Conservation (phyloP, 2,797 vertebrate genomes). For the Crax fasciolata region DNA sequence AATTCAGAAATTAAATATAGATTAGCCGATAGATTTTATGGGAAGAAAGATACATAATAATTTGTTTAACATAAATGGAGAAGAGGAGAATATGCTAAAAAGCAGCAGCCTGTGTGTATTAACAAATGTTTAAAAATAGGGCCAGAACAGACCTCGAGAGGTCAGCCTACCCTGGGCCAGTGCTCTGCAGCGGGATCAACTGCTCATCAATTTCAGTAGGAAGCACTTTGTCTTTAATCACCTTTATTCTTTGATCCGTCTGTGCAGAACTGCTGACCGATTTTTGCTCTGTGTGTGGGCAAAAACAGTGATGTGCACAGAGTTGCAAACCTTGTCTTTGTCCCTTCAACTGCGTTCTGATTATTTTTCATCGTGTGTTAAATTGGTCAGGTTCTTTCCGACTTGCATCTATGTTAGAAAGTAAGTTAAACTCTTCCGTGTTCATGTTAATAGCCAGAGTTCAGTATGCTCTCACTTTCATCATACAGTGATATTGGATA, state of each 20-base stretch:
- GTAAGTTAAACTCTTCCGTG: neutral
- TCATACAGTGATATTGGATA: accelerated
- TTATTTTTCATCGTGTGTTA: slow-evolving; percentile 18
- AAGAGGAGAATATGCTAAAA: neutral
- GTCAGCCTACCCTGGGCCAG: slow-evolving; percentile 55
- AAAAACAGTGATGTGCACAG: neutral
- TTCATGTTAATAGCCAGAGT: neutral
- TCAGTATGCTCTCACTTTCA: neutral
- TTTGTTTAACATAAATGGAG: neutral
- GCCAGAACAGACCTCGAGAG: slow-evolving; percentile 61
- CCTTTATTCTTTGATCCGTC: slow-evolving; percentile 30
- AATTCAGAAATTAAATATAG: neutral
- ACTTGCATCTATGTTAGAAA: neutral
- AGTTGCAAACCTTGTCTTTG: slow-evolving; percentile 5
- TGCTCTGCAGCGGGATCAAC: neutral
- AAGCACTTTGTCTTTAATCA: slow-evolving; percentile 49
- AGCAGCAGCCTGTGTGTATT: neutral
- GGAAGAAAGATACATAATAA: neutral
- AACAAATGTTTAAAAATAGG: neutral
- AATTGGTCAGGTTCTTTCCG: neutral
- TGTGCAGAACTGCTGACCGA: neutral
- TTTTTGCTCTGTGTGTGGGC: neutral
- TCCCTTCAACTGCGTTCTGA: neutral
- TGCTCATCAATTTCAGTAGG: slow-evolving; percentile 28
- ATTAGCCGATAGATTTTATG: neutral